Evolutionary conservation across 2,113 vertebrate species (phyloP).

Genomic region (Cercocebus atys): DNA sequence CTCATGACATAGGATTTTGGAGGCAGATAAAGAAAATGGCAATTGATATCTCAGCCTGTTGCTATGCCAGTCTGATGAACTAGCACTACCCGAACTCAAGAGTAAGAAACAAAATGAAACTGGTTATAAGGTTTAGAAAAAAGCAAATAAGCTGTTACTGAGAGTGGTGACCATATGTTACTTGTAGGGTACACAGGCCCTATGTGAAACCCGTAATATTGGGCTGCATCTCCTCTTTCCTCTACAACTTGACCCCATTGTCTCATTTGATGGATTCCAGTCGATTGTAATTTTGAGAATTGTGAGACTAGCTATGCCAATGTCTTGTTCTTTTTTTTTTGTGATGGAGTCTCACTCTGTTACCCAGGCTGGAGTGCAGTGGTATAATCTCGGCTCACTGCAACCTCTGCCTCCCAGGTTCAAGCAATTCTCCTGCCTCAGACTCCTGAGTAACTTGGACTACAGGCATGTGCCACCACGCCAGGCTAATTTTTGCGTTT

Average conservation of each 20-base stretch:
- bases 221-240: not conserved
- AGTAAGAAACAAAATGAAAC: not conserved
- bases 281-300: not conserved
- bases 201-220: accelerated
- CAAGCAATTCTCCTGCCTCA: no score
- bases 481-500: no score
- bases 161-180: accelerated
- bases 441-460: no score
- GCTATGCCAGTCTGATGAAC: not conserved
- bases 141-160: not conserved
- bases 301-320: not conserved
- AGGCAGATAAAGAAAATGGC: not conserved
- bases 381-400: no score
- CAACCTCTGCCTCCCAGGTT: no score
- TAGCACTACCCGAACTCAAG: no score
- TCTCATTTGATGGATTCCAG: not conserved
- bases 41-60: no score
- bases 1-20: not conserved
- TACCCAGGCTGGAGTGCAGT: no score
- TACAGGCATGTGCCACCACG: no score
- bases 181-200: not conserved
- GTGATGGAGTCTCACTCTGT: no score
- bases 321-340: not conserved
- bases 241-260: not conserved
- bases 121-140: not conserved